Base-by-base conservation (phyloP, 1,140 invertebrate genomes). In the Ooceraea biroi region DNA sequence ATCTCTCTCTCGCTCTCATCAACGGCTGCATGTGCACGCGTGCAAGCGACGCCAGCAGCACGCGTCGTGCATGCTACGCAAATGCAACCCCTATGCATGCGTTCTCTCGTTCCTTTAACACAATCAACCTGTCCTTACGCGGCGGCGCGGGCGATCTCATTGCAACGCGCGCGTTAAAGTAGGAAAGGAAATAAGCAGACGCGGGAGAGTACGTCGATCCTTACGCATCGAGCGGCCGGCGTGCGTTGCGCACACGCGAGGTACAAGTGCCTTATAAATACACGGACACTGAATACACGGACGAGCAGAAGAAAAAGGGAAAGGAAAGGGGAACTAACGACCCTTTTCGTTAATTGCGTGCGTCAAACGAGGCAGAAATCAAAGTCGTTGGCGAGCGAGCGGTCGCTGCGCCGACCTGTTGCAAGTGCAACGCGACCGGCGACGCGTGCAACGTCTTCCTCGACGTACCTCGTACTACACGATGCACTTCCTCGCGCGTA, bases 121-220 rank as follows among this genome's bases (percentile, higher is more conserved):
- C 71, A 73, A 88, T 87, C 85, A 78, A 86, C 68, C 55, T 85
- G 76, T 77, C 65, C 61, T 61, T 55, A 30, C 48, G 76, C 50
- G 3, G 10, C 44, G 41, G 41, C 7, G 36, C 7, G n/a, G n/a
- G n/a, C 58, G 72, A 41, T 82, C 80, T 76, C 65, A 19, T 78
- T 72, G 63, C 82, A 65, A 36, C 44, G 71, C 46, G 19, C 66
- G 61, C 85, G 82, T 69, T 71, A 89, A 83, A 83, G 61, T 66
- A 83, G 52, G 74, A 85, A 76, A 65, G 76, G 73, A 58, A 55
- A 72, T 3, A 44, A 50, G 57, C 57, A 80, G 55, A 57, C 65
- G 83, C 55, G 85, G 66, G 84, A 85, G 73, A 63, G 50, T 48
- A 58, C 76, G 60, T 41, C 61, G 82, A n/a, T 61, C 57, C 55